These are phyloP conservation scores for Aphis craccivora DNA, from an alignment of 1,140 invertebrate species.

Conservation along the genomic window DNA sequence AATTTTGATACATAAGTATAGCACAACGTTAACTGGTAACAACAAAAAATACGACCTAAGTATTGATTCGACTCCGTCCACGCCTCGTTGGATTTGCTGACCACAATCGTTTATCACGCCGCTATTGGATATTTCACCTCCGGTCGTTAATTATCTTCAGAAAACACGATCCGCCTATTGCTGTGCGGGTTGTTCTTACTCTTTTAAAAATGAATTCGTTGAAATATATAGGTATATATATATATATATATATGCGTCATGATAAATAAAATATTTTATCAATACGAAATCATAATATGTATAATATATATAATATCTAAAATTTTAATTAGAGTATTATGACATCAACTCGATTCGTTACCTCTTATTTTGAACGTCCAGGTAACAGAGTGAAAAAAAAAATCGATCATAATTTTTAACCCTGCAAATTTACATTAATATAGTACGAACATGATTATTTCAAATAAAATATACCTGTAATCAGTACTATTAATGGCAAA, in stretches of 20 bases:
- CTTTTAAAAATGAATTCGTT: not conserved
- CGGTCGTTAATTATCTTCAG: constrained; percentile 3
- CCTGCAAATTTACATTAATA: not conserved
- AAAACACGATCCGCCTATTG: not conserved
- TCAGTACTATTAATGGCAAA: not conserved
- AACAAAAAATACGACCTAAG: not conserved
- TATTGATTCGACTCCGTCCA: not conserved
- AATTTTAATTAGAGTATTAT: not conserved
- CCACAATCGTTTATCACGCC: not conserved
- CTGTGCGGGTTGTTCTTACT: not conserved
- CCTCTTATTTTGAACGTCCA: too few species aligned
- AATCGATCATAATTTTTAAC: not conserved
- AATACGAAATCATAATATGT: not conserved
- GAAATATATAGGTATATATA: too few species aligned
- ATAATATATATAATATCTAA: not conserved
- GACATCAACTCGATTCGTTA: too few species aligned
- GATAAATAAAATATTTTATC: not conserved
- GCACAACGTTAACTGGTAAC: not conserved
- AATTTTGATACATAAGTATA: not conserved
- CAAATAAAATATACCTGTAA: not conserved
- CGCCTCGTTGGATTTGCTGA: not conserved
- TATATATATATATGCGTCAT: not conserved
- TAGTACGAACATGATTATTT: not conserved
- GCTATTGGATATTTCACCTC: constrained; percentile 2
- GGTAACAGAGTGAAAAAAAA: too few species aligned